Evolutionary conservation across 2,888 invertebrate genomes (phyloP).

Genomic region (Xiphydria camelus): DNA sequence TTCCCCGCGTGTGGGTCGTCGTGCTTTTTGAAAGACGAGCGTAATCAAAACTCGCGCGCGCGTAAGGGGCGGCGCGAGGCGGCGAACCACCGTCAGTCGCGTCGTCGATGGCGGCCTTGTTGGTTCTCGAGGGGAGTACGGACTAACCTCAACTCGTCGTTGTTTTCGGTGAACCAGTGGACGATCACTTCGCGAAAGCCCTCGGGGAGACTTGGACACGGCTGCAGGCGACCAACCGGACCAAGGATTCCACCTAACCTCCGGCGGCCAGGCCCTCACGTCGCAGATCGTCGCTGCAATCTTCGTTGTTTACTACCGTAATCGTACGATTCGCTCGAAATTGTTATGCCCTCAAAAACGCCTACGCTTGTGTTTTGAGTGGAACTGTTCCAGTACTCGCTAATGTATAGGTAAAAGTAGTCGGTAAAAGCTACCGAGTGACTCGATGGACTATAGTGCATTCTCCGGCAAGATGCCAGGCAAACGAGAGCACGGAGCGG

Average conservation of each 20-base stretch:
- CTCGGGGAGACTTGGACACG: constrained; percentile 57
- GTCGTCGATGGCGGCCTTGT: too few species aligned
- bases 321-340: constrained; percentile 1
- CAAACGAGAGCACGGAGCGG: too few species aligned
- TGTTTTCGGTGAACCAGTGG: constrained; percentile 40
- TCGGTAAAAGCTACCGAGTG: background rate
- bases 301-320: background rate
- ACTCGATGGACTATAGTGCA: background rate
- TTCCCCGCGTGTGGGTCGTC: too few species aligned
- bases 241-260: constrained; percentile 51
- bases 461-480: too few species aligned
- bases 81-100: too few species aligned
- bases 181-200: constrained; percentile 55
- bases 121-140: too few species aligned
- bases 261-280: background rate
- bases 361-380: constrained; percentile 3
- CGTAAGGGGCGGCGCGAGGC: too few species aligned
- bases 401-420: constrained; percentile 1
- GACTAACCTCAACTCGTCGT: background rate
- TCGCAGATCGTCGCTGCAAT: background rate
- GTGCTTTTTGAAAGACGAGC: too few species aligned
- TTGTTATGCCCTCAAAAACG: background rate
- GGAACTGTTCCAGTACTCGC: constrained; percentile 1
- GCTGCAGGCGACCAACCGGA: constrained; percentile 49
- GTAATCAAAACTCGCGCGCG: too few species aligned